A percentile compares a stretch with the other conserved stretches of the same genome.
Evolutionary conservation across 2,113 vertebrate genomes (phyloP).

Genomic region (Alectura lathami): DNA sequence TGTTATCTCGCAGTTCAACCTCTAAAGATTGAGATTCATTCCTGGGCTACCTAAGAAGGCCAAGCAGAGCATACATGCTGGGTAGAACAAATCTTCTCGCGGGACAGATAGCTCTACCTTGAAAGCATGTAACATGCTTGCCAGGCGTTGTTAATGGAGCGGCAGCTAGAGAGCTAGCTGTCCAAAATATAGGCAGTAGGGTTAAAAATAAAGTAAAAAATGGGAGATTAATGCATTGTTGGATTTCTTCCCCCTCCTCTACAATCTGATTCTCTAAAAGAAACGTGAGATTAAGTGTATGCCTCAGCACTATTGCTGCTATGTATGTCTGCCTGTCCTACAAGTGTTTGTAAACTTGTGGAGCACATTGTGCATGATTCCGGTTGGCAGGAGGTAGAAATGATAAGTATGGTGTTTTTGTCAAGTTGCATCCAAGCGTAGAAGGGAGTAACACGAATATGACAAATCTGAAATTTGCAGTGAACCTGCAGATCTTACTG

Average conservation of each 20-base stretch:
- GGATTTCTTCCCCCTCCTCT: not conserved
- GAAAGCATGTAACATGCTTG: not conserved
- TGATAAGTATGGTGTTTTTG: not conserved
- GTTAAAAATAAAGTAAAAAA: not conserved
- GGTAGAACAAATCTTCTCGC: not conserved
- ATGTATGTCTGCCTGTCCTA: not conserved
- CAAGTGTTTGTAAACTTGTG: not conserved
- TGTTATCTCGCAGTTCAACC: not conserved
- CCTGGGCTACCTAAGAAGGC: not conserved
- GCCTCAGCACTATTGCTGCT: not conserved
- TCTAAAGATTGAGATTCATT: not conserved
- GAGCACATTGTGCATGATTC: not conserved
- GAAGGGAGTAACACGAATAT: not conserved
- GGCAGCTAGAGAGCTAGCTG: not conserved
- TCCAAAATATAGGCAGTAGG: not conserved
- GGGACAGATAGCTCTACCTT: not conserved
- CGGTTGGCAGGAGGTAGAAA: slow-evolving; percentile 12
- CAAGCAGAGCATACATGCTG: not conserved
- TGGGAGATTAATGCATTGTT: not conserved
- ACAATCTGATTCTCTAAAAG: not conserved
- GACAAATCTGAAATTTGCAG: not conserved
- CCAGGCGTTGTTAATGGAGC: not conserved
- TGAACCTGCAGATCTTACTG: not conserved
- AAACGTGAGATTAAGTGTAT: not conserved
- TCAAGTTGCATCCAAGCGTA: not conserved